phyloP scores from a whole-genome alignment of 2,888 invertebrate species.

The Cremastobaeus sp. region DNA sequence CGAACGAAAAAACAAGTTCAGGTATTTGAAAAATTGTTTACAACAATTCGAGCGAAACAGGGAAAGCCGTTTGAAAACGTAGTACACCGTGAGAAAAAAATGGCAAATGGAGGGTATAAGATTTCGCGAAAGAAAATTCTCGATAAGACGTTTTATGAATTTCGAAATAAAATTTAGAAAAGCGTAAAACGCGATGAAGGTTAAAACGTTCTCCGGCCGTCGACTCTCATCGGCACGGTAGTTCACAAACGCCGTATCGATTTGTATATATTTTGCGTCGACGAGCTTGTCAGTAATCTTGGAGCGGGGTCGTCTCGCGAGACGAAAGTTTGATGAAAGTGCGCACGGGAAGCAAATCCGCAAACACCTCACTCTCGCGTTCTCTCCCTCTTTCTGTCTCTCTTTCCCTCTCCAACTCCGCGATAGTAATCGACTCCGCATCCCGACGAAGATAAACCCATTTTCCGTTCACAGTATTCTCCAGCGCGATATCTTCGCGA shows the following conservation, averaged over 20 bases:
- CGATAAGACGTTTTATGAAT: too few species aligned
- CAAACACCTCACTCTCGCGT: conserved; percentile 38
- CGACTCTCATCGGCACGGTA: neutral
- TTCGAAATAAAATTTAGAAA: too few species aligned
- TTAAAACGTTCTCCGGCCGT: neutral
- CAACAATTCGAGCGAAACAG: too few species aligned
- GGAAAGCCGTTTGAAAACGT: too few species aligned
- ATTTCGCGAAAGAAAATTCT: too few species aligned
- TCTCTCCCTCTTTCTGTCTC: too few species aligned
- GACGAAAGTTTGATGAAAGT: conserved; percentile 44
- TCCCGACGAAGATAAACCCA: conserved; percentile 51
- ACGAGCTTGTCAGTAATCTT: conserved; percentile 25
- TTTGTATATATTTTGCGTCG: conserved; percentile 34
- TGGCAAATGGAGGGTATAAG: too few species aligned
- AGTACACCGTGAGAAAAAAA: too few species aligned
- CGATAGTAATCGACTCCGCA: conserved; percentile 40
- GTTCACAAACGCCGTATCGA: conserved; percentile 28
- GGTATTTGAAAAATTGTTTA: too few species aligned
- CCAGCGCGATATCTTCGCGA: conserved; percentile 60
- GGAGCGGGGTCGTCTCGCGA: conserved; percentile 10
- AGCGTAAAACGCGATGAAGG: too few species aligned
- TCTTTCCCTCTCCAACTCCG: conserved; percentile 25
- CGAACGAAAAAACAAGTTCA: too few species aligned
- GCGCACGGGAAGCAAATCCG: conserved; percentile 29
- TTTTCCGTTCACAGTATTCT: conserved; percentile 43